Evolutionary conservation across 2,797 vertebrate species (phyloP), one percentile per base, ranked within the genome.

Genomic region (Botia kubotai): DNA sequence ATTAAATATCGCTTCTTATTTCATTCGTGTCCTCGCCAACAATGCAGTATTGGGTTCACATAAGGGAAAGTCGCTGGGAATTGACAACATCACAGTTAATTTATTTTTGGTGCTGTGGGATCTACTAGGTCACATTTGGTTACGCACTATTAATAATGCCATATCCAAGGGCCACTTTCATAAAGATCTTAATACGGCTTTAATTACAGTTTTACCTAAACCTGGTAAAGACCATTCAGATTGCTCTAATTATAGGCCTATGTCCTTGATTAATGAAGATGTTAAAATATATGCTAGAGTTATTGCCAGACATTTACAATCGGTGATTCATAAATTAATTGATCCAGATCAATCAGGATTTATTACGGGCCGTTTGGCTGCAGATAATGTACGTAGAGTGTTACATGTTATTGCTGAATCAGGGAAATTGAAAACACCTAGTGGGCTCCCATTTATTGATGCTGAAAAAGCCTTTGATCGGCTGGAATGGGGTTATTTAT

Each of bases 221-320:
- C 72, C 65, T 0, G 53, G 70, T 36, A 79, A 63, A 72, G 68
- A 84, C 10, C 75, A 39, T 23, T 16, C 63, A 10, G 70, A 82
- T 3, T 82, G 80, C 53, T 52, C 72, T 2, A 82, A 66, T 16
- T 60, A 82, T 7, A 26, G 58, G 1, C 83, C 72, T 14, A 80
- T 82, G n/a, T 85, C 72, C 10, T 62, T 75, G 50, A 80, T 77
- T 5, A 77, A 85, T 26, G 72, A 53, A 0, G 19, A 84, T 14
- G 16, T 84, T 2, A 81, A 84, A n/a, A 69, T 82, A 14, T 80
- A 33, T 57, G 67, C 77, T 53, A 80, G 77, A 65, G 68, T 80
- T 3, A 26, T 82, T 67, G 46, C 83, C 23, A 75, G 46, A 68
- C 43, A 12, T 66, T 36, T 67, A 43, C 50, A 72, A 19, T 72